These are phyloP conservation scores for Oasisia sp. DNA, from an alignment of 2,888 invertebrate genomes.

Conservation along the genomic window DNA sequence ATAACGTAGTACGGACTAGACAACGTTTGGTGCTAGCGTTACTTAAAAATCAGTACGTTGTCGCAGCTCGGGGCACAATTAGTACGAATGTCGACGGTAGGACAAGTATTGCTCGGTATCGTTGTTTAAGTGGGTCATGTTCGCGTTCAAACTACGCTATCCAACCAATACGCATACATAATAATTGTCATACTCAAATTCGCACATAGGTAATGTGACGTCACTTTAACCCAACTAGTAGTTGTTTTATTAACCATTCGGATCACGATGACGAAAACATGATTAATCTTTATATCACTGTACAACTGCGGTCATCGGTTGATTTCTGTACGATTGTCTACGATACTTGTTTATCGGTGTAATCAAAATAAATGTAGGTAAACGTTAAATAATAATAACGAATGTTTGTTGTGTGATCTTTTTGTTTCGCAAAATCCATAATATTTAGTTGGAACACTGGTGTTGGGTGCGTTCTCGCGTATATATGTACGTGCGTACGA, in stretches of 20 bases:
- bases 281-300: not conserved
- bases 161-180: not conserved
- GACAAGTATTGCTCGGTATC: no score
- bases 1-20: not conserved
- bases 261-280: not conserved
- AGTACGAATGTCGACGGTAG: not conserved
- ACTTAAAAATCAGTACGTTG: not conserved
- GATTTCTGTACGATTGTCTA: not conserved
- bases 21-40: not conserved
- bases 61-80: not conserved
- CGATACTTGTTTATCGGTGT: not conserved
- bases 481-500: not conserved
- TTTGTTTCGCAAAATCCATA: not conserved
- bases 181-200: not conserved
- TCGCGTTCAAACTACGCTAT: not conserved
- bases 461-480: not conserved
- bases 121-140: not conserved
- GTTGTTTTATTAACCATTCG: not conserved
- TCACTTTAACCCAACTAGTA: not conserved
- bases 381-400: not conserved
- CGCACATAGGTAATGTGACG: not conserved
- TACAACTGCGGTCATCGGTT: not conserved
- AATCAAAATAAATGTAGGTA: conserved; percentile 8
- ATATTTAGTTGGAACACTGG: not conserved
- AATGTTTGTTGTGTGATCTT: not conserved